Conservation (phyloP, 2,113 vertebrate genomes). For the Zeus faber region DNA sequence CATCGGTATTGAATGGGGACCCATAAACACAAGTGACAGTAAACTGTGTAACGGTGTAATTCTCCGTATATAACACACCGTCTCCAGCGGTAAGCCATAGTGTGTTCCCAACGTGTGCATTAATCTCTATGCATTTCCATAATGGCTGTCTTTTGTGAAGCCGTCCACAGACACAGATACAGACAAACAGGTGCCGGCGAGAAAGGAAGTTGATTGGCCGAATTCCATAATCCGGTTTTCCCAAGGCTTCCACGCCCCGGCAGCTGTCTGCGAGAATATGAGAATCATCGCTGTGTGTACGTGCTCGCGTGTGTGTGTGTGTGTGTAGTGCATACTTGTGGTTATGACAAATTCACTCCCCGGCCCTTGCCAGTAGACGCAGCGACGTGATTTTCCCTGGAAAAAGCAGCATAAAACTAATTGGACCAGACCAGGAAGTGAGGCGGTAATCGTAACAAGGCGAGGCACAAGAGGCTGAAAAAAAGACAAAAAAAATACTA, state of each 20-base stretch:
- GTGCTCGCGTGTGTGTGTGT: conserved; percentile 19
- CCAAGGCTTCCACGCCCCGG: conserved; percentile 67
- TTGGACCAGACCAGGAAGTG: conserved; percentile 11
- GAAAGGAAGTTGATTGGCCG: conserved; percentile 69
- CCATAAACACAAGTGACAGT: conserved; percentile 40
- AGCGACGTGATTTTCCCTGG: conserved; percentile 40
- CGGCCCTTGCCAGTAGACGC: conserved; percentile 36
- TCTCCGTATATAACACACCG: conserved; percentile 14
- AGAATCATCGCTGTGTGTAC: conserved; percentile 52
- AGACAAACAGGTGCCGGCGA: conserved; percentile 60
- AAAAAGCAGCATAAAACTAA: conserved; percentile 12
- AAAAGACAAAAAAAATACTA: too few species aligned
- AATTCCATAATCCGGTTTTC: conserved; percentile 67
- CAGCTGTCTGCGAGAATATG: conserved; percentile 71
- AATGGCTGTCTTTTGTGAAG: conserved; percentile 47
- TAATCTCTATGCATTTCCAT: conserved; percentile 33
- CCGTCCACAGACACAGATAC: conserved; percentile 42
- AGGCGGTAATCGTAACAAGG: neutral
- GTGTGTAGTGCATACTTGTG: conserved; percentile 33
- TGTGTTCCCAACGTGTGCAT: conserved; percentile 20
- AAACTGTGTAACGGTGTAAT: too few species aligned
- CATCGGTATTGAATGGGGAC: conserved; percentile 55
- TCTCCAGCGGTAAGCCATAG: conserved; percentile 28
- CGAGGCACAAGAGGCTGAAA: neutral
- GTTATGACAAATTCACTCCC: conserved; percentile 63